Evolutionary conservation across 2,888 invertebrate genomes (phyloP).

Genomic region (Amblyteles armatorius): DNA sequence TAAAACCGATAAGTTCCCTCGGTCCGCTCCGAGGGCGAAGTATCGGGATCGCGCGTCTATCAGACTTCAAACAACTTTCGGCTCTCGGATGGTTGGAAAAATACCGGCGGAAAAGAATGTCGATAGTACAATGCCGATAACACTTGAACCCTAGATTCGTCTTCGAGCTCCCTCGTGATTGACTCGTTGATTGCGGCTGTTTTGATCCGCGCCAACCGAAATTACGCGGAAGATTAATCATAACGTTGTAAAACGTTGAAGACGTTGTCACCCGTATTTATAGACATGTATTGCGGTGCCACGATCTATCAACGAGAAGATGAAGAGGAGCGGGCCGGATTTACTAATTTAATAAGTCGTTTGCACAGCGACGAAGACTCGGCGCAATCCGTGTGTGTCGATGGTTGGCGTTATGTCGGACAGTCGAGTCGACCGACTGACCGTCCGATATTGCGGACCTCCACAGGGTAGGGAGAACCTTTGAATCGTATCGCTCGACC

Average conservation of each 20-base stretch:
- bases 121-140: neutral
- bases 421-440: constrained; percentile 49
- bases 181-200: neutral
- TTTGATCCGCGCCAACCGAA: neutral
- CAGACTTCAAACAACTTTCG: neutral
- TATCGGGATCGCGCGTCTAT: neutral
- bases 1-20: neutral
- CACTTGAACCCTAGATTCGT: neutral
- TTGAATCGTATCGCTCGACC: constrained; percentile 62
- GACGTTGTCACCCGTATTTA: neutral
- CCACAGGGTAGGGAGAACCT: constrained; percentile 53
- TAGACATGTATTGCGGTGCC: neutral
- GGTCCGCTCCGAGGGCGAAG: neutral
- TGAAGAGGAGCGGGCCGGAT: constrained; percentile 10
- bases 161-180: neutral
- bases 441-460: constrained; percentile 50
- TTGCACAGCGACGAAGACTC: constrained; percentile 32
- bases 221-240: neutral
- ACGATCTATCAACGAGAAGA: neutral
- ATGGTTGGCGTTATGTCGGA: constrained; percentile 63
- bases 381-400: constrained; percentile 63
- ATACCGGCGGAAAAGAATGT: neutral
- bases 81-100: neutral
- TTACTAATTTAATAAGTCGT: constrained; percentile 53
- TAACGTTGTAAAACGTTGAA: neutral